Conservation (phyloP, 2,797 vertebrate species). For the Sebastolobus alascanus region DNA sequence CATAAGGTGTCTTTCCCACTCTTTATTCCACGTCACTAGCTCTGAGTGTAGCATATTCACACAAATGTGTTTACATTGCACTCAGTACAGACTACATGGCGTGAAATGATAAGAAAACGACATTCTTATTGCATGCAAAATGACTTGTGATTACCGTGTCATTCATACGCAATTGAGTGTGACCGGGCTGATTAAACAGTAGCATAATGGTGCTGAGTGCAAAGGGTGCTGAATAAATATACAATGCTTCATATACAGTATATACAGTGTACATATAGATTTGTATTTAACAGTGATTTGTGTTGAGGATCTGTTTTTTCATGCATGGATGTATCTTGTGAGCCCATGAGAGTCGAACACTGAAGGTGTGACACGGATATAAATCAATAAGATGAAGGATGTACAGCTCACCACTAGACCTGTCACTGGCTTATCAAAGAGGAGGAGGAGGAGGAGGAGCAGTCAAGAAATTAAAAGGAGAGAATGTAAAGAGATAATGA, state of each 20-base stretch:
- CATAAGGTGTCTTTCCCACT: too few relatives aligned
- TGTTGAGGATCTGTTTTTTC: not conserved
- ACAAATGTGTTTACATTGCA: not conserved
- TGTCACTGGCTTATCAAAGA: not conserved
- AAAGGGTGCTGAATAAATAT: not conserved
- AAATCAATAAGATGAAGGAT: constrained; percentile 36
- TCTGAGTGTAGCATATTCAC: not conserved
- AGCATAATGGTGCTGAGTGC: not conserved
- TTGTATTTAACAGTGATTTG: not conserved
- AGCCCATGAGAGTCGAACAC: not conserved
- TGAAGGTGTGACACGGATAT: constrained; percentile 13
- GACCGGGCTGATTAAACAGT: too few relatives aligned
- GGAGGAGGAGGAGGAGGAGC: not conserved
- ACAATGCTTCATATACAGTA: not conserved
- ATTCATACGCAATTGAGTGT: too few relatives aligned
- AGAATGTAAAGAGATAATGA: not conserved
- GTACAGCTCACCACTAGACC: not conserved
- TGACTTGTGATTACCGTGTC: not conserved
- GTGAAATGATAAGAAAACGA: too few relatives aligned
- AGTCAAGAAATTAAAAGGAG: not conserved
- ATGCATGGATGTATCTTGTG: not conserved
- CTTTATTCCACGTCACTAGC: not conserved
- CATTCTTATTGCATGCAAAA: not conserved
- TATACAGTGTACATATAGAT: not conserved
- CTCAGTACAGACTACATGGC: not conserved